Evolutionary conservation across 2,888 invertebrate genomes (phyloP), one percentile per base, ranked within the genome.

Genomic region (Scelioninae gen. 2): DNA sequence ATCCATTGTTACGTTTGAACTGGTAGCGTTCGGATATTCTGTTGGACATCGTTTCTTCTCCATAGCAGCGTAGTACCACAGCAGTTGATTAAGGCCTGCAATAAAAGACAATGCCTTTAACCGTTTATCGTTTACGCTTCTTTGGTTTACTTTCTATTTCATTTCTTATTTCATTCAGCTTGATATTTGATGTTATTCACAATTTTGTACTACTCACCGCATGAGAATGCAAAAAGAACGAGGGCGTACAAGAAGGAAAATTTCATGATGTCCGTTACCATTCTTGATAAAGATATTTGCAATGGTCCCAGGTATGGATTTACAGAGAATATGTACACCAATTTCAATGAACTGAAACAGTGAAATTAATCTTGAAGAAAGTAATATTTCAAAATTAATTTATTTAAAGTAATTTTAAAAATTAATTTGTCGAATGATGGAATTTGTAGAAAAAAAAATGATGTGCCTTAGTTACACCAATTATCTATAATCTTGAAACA

Each of bases 241-340:
- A 96, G 88, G 45, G 96, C 93, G 87, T 95, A 97, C 78, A 98
- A 90, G 82, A 96, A 95, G 88, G 96, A 96, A 88, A 97, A 97
- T 87, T 97, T 97, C 89, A 97, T 92, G 75, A 98, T 97, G 85
- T 98, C 98, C 88, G 94, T 92, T 78, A 95, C 94, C 97, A 95
- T 95, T 78, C 96, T 89, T 55, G 97, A 97, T 72, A 98, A 89
- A 1, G 97, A 97, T 73, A 98, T 97, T 89, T 97, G 97, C 79
- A 97, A 90, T 74, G 97, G 97, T 74, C 98, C 98, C 83, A 98
- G 90, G 88, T 97, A 96, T 33, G 97, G 97, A 89, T 97, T 97
- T 65, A 98, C 96, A 79, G 97, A 97, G 88, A 97, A 97, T 87
- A 97, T 97, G 89, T 97, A 97, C 81, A 98, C 97, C 85, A 98